These are phyloP conservation scores for Zygogramma bicolorata DNA, from an alignment of 2,888 invertebrate genomes.

Conservation along the genomic window DNA sequence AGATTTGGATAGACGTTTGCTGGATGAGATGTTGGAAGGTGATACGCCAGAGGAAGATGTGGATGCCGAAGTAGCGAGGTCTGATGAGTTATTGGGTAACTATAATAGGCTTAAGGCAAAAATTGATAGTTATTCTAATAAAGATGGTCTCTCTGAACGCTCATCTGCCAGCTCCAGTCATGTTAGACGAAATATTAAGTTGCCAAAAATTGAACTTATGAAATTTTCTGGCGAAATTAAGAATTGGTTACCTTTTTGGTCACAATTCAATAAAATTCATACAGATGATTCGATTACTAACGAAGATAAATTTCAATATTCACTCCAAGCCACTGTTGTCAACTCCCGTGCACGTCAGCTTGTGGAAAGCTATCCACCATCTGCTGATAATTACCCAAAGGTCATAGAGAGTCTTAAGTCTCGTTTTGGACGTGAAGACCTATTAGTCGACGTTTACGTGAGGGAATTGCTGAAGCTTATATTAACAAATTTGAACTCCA, in stretches of 20 bases:
- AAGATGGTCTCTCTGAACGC: neutral
- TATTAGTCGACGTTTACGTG: no score
- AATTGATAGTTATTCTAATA: neutral
- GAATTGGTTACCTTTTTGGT: conserved; percentile 19
- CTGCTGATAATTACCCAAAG: no score
- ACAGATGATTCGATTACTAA: conserved; percentile 8
- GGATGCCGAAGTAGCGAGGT: neutral
- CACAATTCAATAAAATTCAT: conserved; percentile 16
- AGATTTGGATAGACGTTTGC: neutral
- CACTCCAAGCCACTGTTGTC: neutral
- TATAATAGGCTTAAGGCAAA: neutral
- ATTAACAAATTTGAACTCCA: no score
- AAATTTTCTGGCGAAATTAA: conserved; percentile 11
- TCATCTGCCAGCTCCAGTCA: neutral
- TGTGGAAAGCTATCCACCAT: no score
- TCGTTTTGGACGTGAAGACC: no score
- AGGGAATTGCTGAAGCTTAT: no score
- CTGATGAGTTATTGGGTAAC: neutral
- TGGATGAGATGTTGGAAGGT: neutral
- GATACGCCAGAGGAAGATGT: neutral
- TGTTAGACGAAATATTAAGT: neutral
- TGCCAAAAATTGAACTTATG: conserved; percentile 9
- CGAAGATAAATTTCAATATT: conserved; percentile 12
- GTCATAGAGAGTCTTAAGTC: no score
- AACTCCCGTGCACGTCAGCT: conserved; percentile 15